A percentile compares a stretch with the other conserved stretches of the same genome.
Evolutionary conservation across 2,888 invertebrate species (phyloP).

Genomic region (Lepeophtheirus nordmannii): DNA sequence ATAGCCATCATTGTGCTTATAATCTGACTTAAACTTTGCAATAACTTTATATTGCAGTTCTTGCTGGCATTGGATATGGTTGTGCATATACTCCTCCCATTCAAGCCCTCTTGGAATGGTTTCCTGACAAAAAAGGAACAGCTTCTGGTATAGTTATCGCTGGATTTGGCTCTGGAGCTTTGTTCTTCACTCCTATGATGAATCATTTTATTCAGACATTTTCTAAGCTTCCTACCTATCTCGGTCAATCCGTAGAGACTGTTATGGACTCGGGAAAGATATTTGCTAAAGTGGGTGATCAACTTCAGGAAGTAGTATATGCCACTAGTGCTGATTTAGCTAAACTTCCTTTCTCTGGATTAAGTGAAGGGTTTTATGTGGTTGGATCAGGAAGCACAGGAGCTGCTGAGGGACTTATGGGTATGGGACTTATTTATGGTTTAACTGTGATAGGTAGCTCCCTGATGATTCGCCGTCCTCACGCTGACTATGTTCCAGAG

Average conservation of each 20-base stretch:
- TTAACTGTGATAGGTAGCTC: constrained; percentile 9
- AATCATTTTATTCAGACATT: constrained; percentile 10
- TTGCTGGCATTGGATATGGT: constrained; percentile 24
- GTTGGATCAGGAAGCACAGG: constrained; percentile 24
- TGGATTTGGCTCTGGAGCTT: constrained; percentile 24
- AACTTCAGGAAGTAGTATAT: constrained; percentile 23
- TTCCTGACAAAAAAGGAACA: constrained; percentile 23
- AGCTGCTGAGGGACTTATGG: constrained; percentile 2
- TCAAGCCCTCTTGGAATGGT: constrained; percentile 24
- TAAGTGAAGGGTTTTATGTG: constrained; percentile 22
- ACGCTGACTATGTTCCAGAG: constrained; percentile 9
- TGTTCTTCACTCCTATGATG: constrained; percentile 25
- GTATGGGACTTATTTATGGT: constrained; percentile 17
- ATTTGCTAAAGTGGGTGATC: constrained; percentile 16
- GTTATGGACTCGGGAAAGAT: constrained; percentile 19
- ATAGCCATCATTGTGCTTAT: no score
- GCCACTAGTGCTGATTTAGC: constrained; percentile 23
- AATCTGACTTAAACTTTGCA: background rate
- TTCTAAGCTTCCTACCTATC: constrained; percentile 11
- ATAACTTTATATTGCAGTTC: constrained; percentile 1
- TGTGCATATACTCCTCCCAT: constrained; percentile 24
- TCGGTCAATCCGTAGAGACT: constrained; percentile 16
- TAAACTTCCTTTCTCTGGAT: constrained; percentile 21
- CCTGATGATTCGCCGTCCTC: constrained; percentile 12
- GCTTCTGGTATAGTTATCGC: constrained; percentile 23